A percentile compares a stretch with the other conserved stretches of the same genome.
Conservation (phyloP, 2,888 invertebrate species). For the Neocrepidodera transversa region DNA sequence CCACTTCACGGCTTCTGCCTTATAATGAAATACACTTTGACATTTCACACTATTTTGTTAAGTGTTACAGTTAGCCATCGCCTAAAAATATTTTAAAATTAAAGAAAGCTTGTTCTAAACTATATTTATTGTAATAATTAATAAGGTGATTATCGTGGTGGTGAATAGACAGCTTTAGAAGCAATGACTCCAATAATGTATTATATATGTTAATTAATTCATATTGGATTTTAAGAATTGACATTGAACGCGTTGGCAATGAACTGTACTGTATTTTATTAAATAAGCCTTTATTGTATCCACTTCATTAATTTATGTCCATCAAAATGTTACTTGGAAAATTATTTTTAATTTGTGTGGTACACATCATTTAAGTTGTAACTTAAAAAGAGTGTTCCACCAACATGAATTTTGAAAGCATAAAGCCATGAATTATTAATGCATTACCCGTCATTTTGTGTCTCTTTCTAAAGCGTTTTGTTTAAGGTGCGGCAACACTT, state of each 20-base stretch:
- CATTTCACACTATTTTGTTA: constrained; percentile 23
- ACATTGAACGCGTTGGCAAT: constrained; percentile 5
- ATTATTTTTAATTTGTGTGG: constrained; percentile 38
- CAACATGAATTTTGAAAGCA: constrained; percentile 55
- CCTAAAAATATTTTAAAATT: background rate
- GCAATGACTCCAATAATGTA: too few species aligned
- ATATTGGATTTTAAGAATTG: constrained; percentile 11
- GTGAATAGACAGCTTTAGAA: too few species aligned
- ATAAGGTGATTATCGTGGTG: too few species aligned
- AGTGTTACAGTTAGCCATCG: background rate
- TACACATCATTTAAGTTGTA: constrained; percentile 46
- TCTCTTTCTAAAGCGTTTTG: constrained; percentile 46
- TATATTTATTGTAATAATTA: background rate
- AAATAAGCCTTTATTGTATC: constrained; percentile 17
- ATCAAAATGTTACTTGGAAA: constrained; percentile 19
- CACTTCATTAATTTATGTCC: constrained; percentile 22
- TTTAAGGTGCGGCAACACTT: constrained; percentile 53
- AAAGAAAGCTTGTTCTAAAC: background rate
- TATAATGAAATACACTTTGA: constrained; percentile 22
- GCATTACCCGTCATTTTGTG: constrained; percentile 55
- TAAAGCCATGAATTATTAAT: constrained; percentile 57
- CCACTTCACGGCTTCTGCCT: constrained; percentile 24
- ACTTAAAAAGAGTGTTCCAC: constrained; percentile 54
- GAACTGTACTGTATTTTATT: constrained; percentile 5
- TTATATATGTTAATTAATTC: constrained; percentile 11